phyloP scores from a whole-genome alignment of 2,888 invertebrate genomes.

The Agrotis exclamationis region DNA sequence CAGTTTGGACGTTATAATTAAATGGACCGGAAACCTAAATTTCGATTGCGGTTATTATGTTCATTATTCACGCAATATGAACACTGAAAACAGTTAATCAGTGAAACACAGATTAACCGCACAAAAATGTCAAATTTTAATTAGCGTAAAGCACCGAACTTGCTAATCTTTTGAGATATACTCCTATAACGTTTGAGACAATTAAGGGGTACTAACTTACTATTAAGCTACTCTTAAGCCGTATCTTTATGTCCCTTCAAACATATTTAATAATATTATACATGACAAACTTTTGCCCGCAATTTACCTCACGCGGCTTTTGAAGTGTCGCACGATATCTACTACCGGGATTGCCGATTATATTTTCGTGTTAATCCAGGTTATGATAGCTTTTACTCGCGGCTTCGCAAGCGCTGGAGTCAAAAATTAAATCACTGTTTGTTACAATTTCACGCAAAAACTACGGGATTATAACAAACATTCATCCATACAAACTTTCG shows the following conservation, averaged over 20 bases:
- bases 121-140: conserved; percentile 22
- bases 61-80: conserved; percentile 20
- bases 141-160: conserved; percentile 1
- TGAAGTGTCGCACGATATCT: too few species aligned
- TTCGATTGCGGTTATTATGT: conserved; percentile 21
- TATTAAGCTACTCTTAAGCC: too few species aligned
- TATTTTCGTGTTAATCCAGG: too few species aligned
- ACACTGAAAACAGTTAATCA: conserved; percentile 10
- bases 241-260: conserved; percentile 24
- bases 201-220: conserved; percentile 16
- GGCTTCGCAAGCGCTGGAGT: too few species aligned
- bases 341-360: too few species aligned
- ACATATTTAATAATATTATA: not conserved
- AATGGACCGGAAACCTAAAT: conserved; percentile 13
- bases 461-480: too few species aligned
- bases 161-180: conserved; percentile 11
- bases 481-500: too few species aligned
- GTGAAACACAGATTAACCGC: not conserved
- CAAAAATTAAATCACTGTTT: too few species aligned
- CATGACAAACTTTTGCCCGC: not conserved
- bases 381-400: too few species aligned
- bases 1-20: conserved; percentile 13
- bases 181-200: conserved; percentile 1
- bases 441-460: too few species aligned
- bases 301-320: too few species aligned